Evolutionary conservation across 2,113 vertebrate genomes (phyloP).

Genomic region (Megaleporinus macrocephalus): DNA sequence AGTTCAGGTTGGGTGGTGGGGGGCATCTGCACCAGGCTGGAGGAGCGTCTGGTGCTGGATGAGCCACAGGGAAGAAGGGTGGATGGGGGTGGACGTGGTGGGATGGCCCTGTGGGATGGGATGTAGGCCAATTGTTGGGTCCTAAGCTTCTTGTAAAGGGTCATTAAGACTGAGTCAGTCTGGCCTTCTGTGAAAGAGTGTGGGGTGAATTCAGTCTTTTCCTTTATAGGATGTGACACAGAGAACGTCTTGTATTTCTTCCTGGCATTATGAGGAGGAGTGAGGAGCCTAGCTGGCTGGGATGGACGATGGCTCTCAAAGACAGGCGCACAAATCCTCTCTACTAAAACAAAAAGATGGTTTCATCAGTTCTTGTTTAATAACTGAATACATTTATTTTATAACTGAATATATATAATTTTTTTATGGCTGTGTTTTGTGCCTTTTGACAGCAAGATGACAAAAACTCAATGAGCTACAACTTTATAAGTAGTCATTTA

Average conservation of each 20-base stretch:
- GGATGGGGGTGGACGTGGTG: background rate
- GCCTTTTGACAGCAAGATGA: no score
- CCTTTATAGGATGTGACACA: background rate
- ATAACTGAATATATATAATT: no score
- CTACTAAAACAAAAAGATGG: constrained; percentile 1
- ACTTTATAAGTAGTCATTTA: no score
- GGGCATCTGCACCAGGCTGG: background rate
- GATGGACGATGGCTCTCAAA: background rate
- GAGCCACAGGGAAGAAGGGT: no score
- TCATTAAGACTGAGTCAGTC: background rate
- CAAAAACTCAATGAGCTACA: no score
- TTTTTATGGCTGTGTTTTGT: no score
- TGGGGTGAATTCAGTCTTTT: background rate
- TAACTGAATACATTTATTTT: no score
- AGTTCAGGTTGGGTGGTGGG: background rate
- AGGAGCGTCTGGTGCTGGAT: background rate
- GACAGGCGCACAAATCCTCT: background rate
- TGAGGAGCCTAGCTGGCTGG: background rate
- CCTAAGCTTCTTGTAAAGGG: constrained; percentile 21
- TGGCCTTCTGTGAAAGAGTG: background rate
- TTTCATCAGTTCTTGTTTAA: no score
- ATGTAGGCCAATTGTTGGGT: background rate
- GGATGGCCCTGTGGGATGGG: background rate
- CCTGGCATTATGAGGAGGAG: background rate
- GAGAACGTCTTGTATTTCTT: background rate